phyloP scores from a whole-genome alignment of 2,888 invertebrate species.

The Cryptocheilus praepositus region DNA sequence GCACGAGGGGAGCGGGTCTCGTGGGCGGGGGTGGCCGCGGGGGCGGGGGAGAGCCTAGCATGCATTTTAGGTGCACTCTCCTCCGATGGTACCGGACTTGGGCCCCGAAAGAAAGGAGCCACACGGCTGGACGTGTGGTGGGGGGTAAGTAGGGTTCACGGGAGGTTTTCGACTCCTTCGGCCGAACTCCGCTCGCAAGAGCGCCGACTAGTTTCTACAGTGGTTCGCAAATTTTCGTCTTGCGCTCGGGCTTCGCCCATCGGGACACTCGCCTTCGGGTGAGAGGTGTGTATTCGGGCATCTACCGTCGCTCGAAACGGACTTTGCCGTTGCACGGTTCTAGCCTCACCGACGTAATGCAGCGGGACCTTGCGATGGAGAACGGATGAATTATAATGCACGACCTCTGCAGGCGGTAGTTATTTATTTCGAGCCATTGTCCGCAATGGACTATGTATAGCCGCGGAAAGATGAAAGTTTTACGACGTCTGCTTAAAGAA shows the following conservation, averaged over 20 bases:
- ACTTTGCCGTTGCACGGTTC: too few species aligned
- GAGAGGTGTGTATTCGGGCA: too few species aligned
- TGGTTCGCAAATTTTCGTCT: constrained; percentile 70
- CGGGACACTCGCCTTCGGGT: background rate
- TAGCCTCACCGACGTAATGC: too few species aligned
- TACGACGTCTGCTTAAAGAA: too few species aligned
- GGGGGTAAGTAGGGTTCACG: constrained; percentile 75
- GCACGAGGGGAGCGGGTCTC: constrained; percentile 36
- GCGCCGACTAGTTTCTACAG: constrained; percentile 71
- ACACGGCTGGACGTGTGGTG: constrained; percentile 50
- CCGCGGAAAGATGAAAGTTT: too few species aligned
- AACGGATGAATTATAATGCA: too few species aligned
- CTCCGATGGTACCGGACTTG: constrained; percentile 48
- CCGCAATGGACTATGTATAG: too few species aligned
- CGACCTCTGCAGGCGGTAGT: too few species aligned
- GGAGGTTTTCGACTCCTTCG: constrained; percentile 74
- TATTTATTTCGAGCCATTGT: too few species aligned
- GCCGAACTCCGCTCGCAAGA: constrained; percentile 56
- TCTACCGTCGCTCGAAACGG: too few species aligned
- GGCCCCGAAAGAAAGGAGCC: constrained; percentile 60
- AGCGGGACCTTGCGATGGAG: too few species aligned
- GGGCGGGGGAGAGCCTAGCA: constrained; percentile 67
- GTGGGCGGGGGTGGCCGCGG: constrained; percentile 47
- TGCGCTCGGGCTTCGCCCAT: background rate
- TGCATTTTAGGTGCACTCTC: constrained; percentile 70